A percentile compares a stretch with the other conserved stretches of the same genome.
These are phyloP conservation scores for Fregetta grallaria DNA, from an alignment of 2,113 vertebrate species.

Conservation along the genomic window DNA sequence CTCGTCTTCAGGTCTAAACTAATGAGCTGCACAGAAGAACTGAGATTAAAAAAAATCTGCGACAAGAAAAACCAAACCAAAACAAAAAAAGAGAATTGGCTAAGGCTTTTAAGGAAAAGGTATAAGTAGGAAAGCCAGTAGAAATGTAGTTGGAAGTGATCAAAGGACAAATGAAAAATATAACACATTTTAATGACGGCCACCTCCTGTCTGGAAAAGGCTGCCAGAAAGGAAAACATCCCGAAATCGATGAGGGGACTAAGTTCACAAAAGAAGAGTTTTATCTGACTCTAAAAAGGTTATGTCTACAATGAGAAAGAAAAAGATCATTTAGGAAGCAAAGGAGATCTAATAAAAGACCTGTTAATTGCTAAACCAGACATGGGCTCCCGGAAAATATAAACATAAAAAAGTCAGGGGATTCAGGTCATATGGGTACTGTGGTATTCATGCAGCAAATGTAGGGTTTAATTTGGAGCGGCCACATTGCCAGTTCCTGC, in stretches of 20 bases:
- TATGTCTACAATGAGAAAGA: constrained; percentile 3
- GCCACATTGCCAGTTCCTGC: not conserved
- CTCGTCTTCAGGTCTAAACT: not conserved
- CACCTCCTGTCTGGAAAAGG: not conserved
- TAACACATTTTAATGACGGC: not conserved
- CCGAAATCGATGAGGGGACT: not conserved
- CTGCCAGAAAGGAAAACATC: not conserved
- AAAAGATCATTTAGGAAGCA: constrained; percentile 32
- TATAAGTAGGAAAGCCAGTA: not conserved
- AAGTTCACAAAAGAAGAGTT: not conserved
- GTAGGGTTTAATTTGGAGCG: not conserved
- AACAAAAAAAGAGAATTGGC: not conserved
- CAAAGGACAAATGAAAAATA: not conserved
- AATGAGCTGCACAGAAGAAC: not conserved
- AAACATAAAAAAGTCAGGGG: not conserved
- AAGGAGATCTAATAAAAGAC: constrained; percentile 43
- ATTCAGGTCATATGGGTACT: not conserved
- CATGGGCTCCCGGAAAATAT: constrained; percentile 4
- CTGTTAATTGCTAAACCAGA: constrained; percentile 37
- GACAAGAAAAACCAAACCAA: not conserved
- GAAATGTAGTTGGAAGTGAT: not conserved
- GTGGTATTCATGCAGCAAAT: not conserved
- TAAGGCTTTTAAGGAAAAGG: not conserved
- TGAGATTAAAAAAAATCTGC: not conserved
- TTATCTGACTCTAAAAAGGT: not conserved